Base-by-base conservation (phyloP, 2,888 invertebrate genomes). In the Physocephala rufipes region DNA sequence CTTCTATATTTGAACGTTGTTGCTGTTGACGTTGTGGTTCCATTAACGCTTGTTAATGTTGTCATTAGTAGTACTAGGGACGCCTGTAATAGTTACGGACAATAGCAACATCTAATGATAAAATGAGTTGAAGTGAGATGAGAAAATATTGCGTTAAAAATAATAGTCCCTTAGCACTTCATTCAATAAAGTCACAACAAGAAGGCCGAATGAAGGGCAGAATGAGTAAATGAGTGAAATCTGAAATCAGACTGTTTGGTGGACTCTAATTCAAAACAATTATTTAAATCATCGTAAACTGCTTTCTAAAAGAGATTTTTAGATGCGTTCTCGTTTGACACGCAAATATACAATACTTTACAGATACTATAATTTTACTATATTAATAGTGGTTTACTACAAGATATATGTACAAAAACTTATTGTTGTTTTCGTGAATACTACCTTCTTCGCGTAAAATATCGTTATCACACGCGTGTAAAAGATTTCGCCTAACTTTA, bases 111-210 rank as follows among this genome's bases (percentile, higher is more conserved):
- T 51, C 51, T 21, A 28, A 13, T 16, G 67, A 21, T 47, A 26
- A 26, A 28, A 68, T 45, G 68, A 30, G 68, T 68, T 49, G 49
- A 68, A 61, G 61, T 59, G 68, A 47, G 59, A n/a, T n/a, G n/a
- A n/a, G n/a, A n/a, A 47, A 61, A 59, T 47, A 66, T 24, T 66
- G 55, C 30, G 16, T 51, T 43, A 66, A 66, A 36, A 67, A 67
- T 47, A 49, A 26, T 15, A 45, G 21, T 15, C 61, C 30, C 4
- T 28, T 16, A 24, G 15, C 15, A 58, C 58, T 58, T 58, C 26
- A 7, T 26, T 1, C 9, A 2, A 2, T 28, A 26, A 21, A 53
- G 21, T 21, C 53, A 53, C 53, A 53, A 36, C 36, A 36, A 36
- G 21, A 53, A 19, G 12, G 16, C 7, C 53, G 1, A n/a, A n/a